Conservation (phyloP, 2,113 vertebrate genomes). For the Eurypyga helias region DNA sequence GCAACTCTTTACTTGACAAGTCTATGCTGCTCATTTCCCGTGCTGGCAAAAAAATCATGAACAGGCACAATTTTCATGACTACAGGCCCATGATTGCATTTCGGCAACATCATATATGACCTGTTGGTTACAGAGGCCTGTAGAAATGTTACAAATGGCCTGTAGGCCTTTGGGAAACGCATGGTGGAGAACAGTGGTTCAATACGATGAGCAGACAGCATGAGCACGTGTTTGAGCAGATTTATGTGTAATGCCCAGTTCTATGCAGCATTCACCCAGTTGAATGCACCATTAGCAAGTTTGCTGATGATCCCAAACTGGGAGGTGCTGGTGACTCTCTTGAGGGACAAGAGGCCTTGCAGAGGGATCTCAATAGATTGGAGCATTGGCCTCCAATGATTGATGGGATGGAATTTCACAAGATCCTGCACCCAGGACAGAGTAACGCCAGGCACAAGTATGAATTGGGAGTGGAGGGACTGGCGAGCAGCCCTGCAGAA, state of each 20-base stretch:
- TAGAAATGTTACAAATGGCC: background rate
- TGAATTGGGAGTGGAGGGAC: background rate
- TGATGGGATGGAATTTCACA: background rate
- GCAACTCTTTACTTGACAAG: background rate
- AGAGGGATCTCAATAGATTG: background rate
- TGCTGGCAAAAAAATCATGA: background rate
- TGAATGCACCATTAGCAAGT: background rate
- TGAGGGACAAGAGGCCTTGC: background rate
- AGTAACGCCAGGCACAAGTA: background rate
- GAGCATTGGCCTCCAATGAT: background rate
- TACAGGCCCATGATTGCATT: background rate
- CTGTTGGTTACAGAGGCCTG: background rate
- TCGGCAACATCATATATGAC: background rate
- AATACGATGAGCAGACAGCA: background rate
- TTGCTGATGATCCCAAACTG: background rate
- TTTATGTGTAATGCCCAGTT: background rate
- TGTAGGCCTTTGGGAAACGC: background rate
- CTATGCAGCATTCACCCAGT: background rate
- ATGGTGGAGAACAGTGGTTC: background rate
- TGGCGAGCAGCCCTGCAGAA: background rate
- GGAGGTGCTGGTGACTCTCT: background rate
- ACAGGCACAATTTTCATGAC: conserved; percentile 27
- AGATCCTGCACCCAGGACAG: background rate
- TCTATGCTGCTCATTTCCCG: background rate
- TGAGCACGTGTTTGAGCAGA: fast-evolving